Conservation (phyloP, 1,140 invertebrate genomes). For the Drosophila lowei region DNA sequence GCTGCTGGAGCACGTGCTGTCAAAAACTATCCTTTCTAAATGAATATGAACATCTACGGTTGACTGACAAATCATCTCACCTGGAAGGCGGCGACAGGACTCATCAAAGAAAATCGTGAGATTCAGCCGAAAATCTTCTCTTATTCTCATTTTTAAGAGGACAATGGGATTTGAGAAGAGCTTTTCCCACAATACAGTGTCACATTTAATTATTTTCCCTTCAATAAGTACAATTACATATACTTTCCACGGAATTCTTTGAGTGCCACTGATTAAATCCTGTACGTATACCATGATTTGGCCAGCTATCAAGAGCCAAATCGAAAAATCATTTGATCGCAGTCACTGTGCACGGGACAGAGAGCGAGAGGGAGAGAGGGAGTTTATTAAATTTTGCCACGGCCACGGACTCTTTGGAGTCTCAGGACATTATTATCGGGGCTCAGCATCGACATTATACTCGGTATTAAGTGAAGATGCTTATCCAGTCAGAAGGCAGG, state of each 20-base stretch:
- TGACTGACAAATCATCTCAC: constrained; percentile 23
- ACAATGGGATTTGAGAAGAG: too few species aligned
- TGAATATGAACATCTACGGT: constrained; percentile 36
- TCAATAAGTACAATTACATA: too few species aligned
- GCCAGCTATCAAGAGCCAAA: constrained; percentile 25
- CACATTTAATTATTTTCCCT: too few species aligned
- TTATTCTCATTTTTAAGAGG: too few species aligned
- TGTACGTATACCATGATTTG: neutral
- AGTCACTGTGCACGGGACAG: constrained; percentile 27
- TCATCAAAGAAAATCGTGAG: too few species aligned
- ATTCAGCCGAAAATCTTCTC: too few species aligned
- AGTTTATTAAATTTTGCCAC: constrained; percentile 69
- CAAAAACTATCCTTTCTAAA: constrained; percentile 42
- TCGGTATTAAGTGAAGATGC: constrained; percentile 77
- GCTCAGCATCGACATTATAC: constrained; percentile 75
- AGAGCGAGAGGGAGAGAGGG: constrained; percentile 10
- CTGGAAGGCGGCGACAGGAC: neutral
- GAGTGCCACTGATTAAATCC: too few species aligned
- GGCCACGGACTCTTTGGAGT: constrained; percentile 29
- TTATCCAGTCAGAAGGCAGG: constrained; percentile 53
- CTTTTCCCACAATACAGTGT: too few species aligned
- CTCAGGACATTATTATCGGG: constrained; percentile 77
- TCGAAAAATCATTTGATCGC: constrained; percentile 35
- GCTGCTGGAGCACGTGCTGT: constrained; percentile 42
- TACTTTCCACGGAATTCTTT: too few species aligned